Base-by-base conservation (phyloP, 2,113 vertebrate species). In the Cervus canadensis region DNA sequence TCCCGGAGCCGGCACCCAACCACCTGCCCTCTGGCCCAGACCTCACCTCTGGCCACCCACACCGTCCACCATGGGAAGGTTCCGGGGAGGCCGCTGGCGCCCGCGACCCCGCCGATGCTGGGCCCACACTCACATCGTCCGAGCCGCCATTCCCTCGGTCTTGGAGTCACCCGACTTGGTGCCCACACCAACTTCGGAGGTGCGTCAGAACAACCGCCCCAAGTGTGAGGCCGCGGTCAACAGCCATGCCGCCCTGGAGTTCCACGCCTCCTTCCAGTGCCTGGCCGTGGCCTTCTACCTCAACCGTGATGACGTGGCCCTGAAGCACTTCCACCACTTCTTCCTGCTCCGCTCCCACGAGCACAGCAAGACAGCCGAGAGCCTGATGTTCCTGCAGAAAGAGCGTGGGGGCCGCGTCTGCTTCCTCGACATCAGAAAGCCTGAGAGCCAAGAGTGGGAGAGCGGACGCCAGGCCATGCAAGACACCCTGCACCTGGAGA, bases 151-250 rank as follows among this genome's bases (percentile, higher is more conserved):
- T 25, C 11, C 12, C 40, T 15, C 11, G 71, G 9, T 16, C 59
- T 1, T 23, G 26, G 6, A 1, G 12, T 13, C 23, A 2, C 40
- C 40, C 0, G 2, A 5, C 21, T 1, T 76, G 36, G 1, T 26
- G 71, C 48, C 23, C 12, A 64, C 26, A 21, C 40, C 6, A 1
- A 3, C 60, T 23, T 45, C 40, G 6, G 12, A 45, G 71, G 40
- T 45, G 40, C 40, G 23, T 40, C 23, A 2, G 23, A 76, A 76
- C 36, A 14, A 43, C 40, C 23, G 12, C 71, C 40, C 71, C 0
- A 40, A 14, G 21, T 76, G 40, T 43, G 40, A 40, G 40, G 23
- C 23, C 0, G 71, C 12, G 5, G 7, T 67, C 40, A 26, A 76
- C 12, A 2, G 6, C 6, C 40, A 45, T 0, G 3, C 23, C 12